A percentile compares a stretch with the other conserved stretches of the same genome.
Conservation (phyloP, 2,113 vertebrate genomes). For the Orthochromis indermauri region DNA sequence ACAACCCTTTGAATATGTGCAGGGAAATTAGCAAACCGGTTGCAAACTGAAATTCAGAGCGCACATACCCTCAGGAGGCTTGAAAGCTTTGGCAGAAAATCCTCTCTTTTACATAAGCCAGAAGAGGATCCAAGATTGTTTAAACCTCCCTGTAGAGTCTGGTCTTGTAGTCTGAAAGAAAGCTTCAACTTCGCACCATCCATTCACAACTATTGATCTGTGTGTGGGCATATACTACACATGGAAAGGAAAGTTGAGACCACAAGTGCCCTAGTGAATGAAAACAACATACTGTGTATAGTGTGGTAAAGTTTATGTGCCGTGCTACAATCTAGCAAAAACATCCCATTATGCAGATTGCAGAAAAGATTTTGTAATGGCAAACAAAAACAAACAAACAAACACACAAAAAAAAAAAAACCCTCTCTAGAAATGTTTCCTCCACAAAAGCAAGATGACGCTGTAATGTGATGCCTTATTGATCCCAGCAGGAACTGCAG, state of each 20-base stretch:
- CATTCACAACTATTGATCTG: slow-evolving; percentile 33
- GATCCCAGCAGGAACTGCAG: slow-evolving; percentile 25
- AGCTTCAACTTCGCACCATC: neutral
- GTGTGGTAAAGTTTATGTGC: neutral
- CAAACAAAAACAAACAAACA: neutral
- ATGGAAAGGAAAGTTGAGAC: neutral
- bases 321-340: neutral
- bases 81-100: neutral
- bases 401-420: too few relatives aligned
- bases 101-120: neutral
- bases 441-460: neutral
- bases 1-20: slow-evolving; percentile 30
- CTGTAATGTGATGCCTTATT: slow-evolving; percentile 12
- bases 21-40: slow-evolving; percentile 19
- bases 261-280: neutral
- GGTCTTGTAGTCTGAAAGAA: neutral
- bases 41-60: slow-evolving; percentile 16
- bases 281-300: neutral
- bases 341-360: neutral
- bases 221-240: neutral
- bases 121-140: slow-evolving; percentile 13
- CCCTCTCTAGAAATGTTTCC: neutral
- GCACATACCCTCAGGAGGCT: slow-evolving; percentile 24
- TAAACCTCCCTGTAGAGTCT: neutral
- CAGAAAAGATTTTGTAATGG: neutral